Conservation (phyloP, 2,113 vertebrate species). For the Menura novaehollandiae region DNA sequence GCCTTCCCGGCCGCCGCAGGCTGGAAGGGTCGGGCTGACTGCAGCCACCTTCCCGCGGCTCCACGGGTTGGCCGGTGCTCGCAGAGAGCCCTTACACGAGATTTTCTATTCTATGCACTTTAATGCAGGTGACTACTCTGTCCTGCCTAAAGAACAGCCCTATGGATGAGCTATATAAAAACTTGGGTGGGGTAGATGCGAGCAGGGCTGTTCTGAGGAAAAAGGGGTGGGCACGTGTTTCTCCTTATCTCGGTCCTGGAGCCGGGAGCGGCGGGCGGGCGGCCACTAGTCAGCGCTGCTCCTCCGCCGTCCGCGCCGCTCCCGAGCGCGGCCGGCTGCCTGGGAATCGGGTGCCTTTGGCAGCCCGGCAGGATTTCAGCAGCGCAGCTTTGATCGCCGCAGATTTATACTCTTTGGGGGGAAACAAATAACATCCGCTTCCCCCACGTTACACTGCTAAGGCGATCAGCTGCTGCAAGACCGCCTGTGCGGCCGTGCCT, state of each 20-base stretch:
- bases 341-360: background rate
- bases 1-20: accelerated
- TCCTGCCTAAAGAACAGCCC: background rate
- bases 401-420: background rate
- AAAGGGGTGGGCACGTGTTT: too few relatives aligned
- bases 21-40: background rate
- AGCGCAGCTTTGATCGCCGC: background rate
- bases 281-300: slow-evolving; percentile 55
- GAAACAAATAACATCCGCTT: background rate
- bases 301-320: background rate
- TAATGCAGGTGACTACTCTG: accelerated
- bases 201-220: background rate
- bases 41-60: accelerated
- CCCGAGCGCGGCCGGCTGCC: background rate
- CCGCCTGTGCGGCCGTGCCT: background rate
- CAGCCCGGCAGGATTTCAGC: background rate
- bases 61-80: background rate
- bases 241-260: background rate
- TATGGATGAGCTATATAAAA: accelerated
- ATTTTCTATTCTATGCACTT: background rate
- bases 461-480: background rate
- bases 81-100: accelerated
- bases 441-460: background rate
- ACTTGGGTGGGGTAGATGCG: accelerated
- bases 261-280: background rate